Percentiles rank a stretch among this genome's conserved stretches.
These are phyloP conservation scores for Megalurothrips usitatus DNA, from an alignment of 2,888 invertebrate genomes.

Conservation along the genomic window DNA sequence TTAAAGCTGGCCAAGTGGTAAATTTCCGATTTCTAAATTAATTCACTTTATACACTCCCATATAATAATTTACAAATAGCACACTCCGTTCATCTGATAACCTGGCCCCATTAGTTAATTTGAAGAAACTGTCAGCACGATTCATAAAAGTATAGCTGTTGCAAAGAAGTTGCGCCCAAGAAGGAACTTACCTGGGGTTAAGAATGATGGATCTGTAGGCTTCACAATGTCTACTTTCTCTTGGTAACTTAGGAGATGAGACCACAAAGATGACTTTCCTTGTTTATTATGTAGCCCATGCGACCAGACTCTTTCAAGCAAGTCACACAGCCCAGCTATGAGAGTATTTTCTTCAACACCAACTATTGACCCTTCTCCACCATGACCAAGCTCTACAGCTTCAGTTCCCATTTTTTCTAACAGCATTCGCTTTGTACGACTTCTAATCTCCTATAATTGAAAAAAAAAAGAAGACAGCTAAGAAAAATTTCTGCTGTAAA, in stretches of 20 bases:
- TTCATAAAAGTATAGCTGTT: conserved; percentile 28
- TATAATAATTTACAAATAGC: too few relatives aligned
- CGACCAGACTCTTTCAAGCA: conserved; percentile 95
- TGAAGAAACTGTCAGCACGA: too few relatives aligned
- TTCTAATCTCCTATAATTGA: conserved; percentile 71
- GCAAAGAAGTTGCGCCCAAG: too few relatives aligned
- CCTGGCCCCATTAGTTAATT: too few relatives aligned
- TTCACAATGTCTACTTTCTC: conserved; percentile 65
- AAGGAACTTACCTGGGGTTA: conserved; percentile 55
- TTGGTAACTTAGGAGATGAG: conserved; percentile 85
- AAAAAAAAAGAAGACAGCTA: not conserved
- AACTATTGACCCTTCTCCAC: conserved; percentile 64
- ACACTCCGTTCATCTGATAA: too few relatives aligned
- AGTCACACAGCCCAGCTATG: conserved; percentile 95
- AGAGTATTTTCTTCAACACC: conserved; percentile 95
- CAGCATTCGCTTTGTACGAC: conserved; percentile 95
- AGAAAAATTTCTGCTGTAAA: conserved; percentile 4
- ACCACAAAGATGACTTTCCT: conserved; percentile 97
- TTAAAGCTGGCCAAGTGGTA: too few relatives aligned
- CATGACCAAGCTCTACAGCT: conserved; percentile 89
- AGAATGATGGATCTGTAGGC: conserved; percentile 56
- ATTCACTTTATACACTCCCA: too few relatives aligned
- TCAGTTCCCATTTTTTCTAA: conserved; percentile 99
- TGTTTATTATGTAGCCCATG: conserved; percentile 94
- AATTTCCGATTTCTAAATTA: too few relatives aligned